phyloP scores from a whole-genome alignment of 2,797 vertebrate genomes.

The Anabacerthia variegaticeps region DNA sequence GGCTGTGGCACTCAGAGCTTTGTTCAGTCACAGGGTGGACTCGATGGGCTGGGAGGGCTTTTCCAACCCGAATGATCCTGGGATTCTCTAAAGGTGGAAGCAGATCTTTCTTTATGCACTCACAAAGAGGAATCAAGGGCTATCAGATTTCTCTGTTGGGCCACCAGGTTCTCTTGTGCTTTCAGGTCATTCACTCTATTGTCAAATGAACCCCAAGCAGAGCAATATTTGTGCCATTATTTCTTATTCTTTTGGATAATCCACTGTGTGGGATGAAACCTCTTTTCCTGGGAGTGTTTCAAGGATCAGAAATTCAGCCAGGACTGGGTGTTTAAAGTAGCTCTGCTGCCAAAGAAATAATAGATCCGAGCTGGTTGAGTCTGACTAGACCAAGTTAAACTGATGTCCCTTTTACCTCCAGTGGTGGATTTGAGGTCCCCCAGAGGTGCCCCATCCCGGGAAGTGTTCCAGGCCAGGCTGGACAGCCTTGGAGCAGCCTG shows the following conservation, averaged over 20 bases:
- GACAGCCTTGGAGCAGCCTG: neutral
- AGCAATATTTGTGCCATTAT: neutral
- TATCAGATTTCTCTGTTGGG: neutral
- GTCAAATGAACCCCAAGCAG: neutral
- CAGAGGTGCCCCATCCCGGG: neutral
- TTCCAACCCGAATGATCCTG: neutral
- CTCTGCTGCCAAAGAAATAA: neutral
- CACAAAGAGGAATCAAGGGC: neutral
- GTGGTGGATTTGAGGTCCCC: neutral
- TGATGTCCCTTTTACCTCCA: too few relatives aligned
- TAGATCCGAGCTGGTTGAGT: too few relatives aligned
- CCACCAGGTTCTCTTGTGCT: neutral
- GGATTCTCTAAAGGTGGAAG: neutral
- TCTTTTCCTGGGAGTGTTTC: slow-evolving; percentile 9
- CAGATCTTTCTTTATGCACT: neutral
- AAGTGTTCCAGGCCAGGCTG: neutral
- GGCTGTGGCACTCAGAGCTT: too few relatives aligned
- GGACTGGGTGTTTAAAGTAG: neutral
- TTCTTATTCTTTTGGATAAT: slow-evolving; percentile 6
- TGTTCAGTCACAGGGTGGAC: too few relatives aligned
- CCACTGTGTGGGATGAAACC: neutral
- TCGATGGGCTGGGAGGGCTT: neutral
- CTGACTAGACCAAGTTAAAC: too few relatives aligned
- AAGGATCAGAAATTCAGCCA: neutral
- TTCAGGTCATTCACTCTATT: neutral